These are phyloP conservation scores for Drosophila pandora DNA, from an alignment of 1,140 invertebrate genomes.

Conservation along the genomic window DNA sequence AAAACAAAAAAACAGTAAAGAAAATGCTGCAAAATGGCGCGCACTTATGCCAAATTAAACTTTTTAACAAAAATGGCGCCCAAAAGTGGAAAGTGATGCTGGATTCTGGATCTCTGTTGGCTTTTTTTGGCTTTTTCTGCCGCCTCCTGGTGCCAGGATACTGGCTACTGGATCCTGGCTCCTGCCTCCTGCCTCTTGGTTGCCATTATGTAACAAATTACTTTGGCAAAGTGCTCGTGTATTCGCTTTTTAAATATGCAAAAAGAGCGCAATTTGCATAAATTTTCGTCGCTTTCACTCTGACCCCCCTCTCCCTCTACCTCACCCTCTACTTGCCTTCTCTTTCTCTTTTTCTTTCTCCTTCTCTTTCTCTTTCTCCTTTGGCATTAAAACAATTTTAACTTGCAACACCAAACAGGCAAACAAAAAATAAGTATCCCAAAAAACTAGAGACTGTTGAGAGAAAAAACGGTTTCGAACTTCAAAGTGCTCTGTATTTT, in stretches of 20 bases:
- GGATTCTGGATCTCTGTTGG: conserved; percentile 30
- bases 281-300: conserved; percentile 56
- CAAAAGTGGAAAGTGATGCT: conserved; percentile 54
- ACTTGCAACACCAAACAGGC: conserved; percentile 73
- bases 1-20: conserved; percentile 24
- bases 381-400: conserved; percentile 84
- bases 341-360: too few species aligned
- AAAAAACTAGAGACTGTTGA: conserved; percentile 8
- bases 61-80: conserved; percentile 64
- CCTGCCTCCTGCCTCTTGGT: conserved; percentile 24
- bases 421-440: conserved; percentile 30
- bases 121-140: conserved; percentile 1
- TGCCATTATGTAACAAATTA: conserved; percentile 81
- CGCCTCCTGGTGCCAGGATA: background rate
- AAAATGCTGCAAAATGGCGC: conserved; percentile 65
- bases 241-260: conserved; percentile 84
- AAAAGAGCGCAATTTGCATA: conserved; percentile 84
- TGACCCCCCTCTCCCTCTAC: too few species aligned
- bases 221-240: conserved; percentile 83
- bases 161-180: conserved; percentile 11
- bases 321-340: conserved; percentile 5
- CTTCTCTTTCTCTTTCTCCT: conserved; percentile 21
- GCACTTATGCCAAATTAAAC: conserved; percentile 79
- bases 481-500: background rate
- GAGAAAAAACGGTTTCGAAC: background rate